Percentiles rank a stretch among this genome's conserved stretches.
Conservation (phyloP, 2,797 vertebrate species). For the Pseudochromis fuscus region DNA sequence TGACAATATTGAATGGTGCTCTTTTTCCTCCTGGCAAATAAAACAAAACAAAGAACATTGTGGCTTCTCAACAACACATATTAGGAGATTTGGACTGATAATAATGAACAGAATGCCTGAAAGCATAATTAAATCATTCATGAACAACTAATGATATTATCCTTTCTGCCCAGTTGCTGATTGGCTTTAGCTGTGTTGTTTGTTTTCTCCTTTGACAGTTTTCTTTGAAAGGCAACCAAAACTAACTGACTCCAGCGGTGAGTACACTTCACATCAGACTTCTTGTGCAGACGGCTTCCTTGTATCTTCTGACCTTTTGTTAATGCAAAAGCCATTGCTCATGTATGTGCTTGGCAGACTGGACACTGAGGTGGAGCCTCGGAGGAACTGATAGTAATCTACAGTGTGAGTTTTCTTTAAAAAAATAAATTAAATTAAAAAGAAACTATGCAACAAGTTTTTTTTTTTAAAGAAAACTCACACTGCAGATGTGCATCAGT, state of each 20-base stretch:
- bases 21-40: background rate
- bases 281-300: slow-evolving; percentile 35
- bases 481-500: slow-evolving; percentile 33
- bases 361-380: slow-evolving; percentile 8
- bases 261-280: slow-evolving; percentile 48
- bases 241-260: slow-evolving; percentile 18
- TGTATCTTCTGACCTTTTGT: slow-evolving; percentile 59
- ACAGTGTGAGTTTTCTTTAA: background rate
- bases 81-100: background rate
- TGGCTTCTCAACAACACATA: background rate
- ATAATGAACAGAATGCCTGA: slow-evolving; percentile 15
- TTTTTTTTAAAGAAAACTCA: too few relatives aligned
- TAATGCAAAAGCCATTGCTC: slow-evolving; percentile 27
- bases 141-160: slow-evolving; percentile 34
- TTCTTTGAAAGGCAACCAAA: slow-evolving; percentile 46
- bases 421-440: too few relatives aligned
- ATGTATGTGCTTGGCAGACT: slow-evolving; percentile 29
- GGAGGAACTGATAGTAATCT: slow-evolving; percentile 32
- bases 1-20: background rate
- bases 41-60: slow-evolving; percentile 2
- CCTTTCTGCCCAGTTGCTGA: slow-evolving; percentile 12
- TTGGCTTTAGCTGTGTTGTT: slow-evolving; percentile 45
- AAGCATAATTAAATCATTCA: slow-evolving; percentile 32
- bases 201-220: slow-evolving; percentile 39
- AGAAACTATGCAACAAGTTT: too few relatives aligned